These are phyloP conservation scores for Boloria selene DNA, from an alignment of 2,888 invertebrate species.

Conservation along the genomic window DNA sequence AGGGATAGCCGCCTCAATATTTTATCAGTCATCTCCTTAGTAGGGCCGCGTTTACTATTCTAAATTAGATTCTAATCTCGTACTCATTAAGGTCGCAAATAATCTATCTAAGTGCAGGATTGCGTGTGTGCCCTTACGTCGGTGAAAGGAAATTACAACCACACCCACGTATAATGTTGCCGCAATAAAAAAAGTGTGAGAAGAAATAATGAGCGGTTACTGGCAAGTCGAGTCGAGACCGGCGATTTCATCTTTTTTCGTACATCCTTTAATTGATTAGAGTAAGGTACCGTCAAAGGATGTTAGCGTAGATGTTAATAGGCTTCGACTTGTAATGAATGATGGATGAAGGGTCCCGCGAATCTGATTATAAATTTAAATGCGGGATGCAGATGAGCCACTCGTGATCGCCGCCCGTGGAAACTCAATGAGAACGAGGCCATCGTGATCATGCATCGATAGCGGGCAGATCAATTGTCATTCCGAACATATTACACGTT, in stretches of 20 bases:
- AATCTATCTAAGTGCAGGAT: constrained; percentile 49
- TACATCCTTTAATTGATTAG: constrained; percentile 76
- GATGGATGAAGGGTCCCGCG: constrained; percentile 70
- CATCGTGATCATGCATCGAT: constrained; percentile 59
- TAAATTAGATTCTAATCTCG: constrained; percentile 44
- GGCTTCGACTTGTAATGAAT: constrained; percentile 58
- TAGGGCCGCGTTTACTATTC: constrained; percentile 48
- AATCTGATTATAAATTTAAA: constrained; percentile 76
- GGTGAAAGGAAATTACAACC: constrained; percentile 83
- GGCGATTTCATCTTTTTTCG: constrained; percentile 67
- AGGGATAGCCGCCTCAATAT: constrained; percentile 78
- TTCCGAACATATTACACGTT: constrained; percentile 30
- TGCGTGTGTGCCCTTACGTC: constrained; percentile 83
- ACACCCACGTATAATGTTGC: constrained; percentile 83
- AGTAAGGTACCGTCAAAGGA: constrained; percentile 60
- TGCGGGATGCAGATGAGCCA: constrained; percentile 68
- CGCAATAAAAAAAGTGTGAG: constrained; percentile 82
- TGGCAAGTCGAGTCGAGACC: constrained; percentile 68
- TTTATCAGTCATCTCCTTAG: constrained; percentile 79
- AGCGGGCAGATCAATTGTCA: constrained; percentile 38
- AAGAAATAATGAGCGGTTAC: constrained; percentile 82
- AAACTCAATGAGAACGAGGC: constrained; percentile 64
- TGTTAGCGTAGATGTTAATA: constrained; percentile 45
- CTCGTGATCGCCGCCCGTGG: constrained; percentile 52
- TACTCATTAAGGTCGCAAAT: constrained; percentile 47